Conservation (phyloP, 2,888 invertebrate species). For the Diabrotica balteata region DNA sequence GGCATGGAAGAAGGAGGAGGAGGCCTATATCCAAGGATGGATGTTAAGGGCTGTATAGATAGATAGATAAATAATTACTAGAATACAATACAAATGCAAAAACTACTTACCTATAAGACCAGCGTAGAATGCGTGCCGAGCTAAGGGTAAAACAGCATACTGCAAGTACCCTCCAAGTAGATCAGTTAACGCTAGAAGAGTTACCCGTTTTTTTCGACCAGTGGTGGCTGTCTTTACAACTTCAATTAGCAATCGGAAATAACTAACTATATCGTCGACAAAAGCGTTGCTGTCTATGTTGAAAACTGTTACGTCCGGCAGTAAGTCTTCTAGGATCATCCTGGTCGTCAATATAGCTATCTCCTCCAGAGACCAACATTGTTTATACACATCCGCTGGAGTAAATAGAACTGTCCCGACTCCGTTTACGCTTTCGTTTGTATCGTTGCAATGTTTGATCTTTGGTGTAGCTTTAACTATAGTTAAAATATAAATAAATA, state of each 20-base stretch:
- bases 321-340: conserved; percentile 54
- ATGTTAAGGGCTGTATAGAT: too few relatives aligned
- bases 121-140: conserved; percentile 69
- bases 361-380: conserved; percentile 57
- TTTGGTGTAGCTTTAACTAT: conserved; percentile 1
- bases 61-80: too few relatives aligned
- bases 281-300: conserved; percentile 53
- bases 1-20: too few relatives aligned
- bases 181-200: conserved; percentile 55
- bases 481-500: not conserved
- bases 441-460: not conserved
- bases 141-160: conserved; percentile 66
- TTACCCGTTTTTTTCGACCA: conserved; percentile 54
- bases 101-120: conserved; percentile 60
- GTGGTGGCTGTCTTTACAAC: conserved; percentile 41
- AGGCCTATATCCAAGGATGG: too few relatives aligned
- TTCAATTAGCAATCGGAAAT: conserved; percentile 47
- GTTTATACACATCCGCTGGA: conserved; percentile 50
- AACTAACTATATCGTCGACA: conserved; percentile 54
- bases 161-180: conserved; percentile 68
- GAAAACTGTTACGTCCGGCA: conserved; percentile 51
- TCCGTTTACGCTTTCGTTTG: conserved; percentile 5
- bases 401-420: conserved; percentile 56
- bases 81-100: too few relatives aligned
- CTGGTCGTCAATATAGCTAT: conserved; percentile 56